Evolutionary conservation across 1,140 invertebrate genomes (phyloP).

Genomic region (Drosophila ananassae): DNA sequence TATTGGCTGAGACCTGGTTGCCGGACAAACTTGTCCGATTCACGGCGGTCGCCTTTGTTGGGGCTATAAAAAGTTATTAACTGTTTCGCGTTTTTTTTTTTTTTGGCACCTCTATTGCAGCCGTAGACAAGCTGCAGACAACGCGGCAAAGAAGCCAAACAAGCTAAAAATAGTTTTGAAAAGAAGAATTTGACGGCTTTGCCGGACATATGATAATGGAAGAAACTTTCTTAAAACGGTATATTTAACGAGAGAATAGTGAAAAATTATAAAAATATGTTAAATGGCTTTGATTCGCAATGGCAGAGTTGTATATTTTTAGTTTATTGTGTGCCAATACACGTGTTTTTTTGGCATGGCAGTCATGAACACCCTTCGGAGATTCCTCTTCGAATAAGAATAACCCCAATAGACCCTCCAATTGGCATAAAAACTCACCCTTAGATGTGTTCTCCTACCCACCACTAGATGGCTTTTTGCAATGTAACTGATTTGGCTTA

Average conservation of each 20-base stretch:
- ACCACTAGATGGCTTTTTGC: constrained; percentile 40
- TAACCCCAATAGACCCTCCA: background rate
- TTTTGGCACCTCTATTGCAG: constrained; percentile 66
- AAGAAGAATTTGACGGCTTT: constrained; percentile 22
- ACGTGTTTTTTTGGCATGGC: background rate
- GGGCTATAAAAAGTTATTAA: constrained; percentile 74
- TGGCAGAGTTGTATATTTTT: constrained; percentile 24
- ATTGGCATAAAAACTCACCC: constrained; percentile 17
- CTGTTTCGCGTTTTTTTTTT: constrained; percentile 38
- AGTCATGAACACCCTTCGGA: background rate
- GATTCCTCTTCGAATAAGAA: background rate
- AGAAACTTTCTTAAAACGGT: constrained; percentile 35
- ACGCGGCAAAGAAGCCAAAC: constrained; percentile 41
- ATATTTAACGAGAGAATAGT: constrained; percentile 10
- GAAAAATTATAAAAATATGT: constrained; percentile 1
- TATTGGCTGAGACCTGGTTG: constrained; percentile 27
- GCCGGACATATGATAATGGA: background rate
- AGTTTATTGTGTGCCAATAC: background rate
- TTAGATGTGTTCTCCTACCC: constrained; percentile 1
- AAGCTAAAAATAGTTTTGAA: constrained; percentile 46
- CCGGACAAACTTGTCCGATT: constrained; percentile 42
- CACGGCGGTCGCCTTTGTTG: constrained; percentile 48
- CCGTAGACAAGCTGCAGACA: constrained; percentile 62
- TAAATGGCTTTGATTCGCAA: background rate
- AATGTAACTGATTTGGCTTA: background rate